Conservation (phyloP, 2,888 invertebrate species). For the Rotaria sp. region DNA sequence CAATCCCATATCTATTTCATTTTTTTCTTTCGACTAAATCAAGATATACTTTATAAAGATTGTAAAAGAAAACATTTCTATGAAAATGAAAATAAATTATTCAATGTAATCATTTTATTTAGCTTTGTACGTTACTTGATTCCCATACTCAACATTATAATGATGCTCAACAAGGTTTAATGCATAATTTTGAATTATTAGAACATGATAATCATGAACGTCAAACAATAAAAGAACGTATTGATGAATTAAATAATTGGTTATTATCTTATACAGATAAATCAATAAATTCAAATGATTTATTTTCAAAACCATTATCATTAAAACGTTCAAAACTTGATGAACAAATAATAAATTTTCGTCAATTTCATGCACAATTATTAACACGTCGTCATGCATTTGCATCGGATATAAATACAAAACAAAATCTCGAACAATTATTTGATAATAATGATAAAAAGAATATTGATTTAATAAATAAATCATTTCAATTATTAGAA, state of each 20-base stretch:
- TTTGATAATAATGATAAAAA: neutral
- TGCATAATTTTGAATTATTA: constrained; percentile 10
- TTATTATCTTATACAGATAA: neutral
- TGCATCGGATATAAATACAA: neutral
- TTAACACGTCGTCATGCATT: neutral
- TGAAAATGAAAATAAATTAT: no score
- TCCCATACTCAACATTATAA: neutral
- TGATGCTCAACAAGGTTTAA: neutral
- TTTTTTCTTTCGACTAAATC: no score
- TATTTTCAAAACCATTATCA: neutral
- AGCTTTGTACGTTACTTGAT: neutral
- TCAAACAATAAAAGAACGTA: neutral
- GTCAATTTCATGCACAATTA: constrained; percentile 17
- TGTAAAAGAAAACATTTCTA: no score
- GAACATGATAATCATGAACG: neutral
- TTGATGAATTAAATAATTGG: neutral
- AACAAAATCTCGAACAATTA: neutral
- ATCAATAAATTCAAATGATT: neutral
- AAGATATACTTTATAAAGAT: no score
- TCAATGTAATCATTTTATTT: no score
- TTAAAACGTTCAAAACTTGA: constrained; percentile 21
- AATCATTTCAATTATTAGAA: neutral
- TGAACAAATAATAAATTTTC: neutral
- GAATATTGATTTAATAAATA: neutral
- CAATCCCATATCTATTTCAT: no score